Percentiles rank a stretch among this genome's conserved stretches.
These are phyloP conservation scores for Neogale vison DNA, from an alignment of 2,113 vertebrate genomes.

Conservation along the genomic window DNA sequence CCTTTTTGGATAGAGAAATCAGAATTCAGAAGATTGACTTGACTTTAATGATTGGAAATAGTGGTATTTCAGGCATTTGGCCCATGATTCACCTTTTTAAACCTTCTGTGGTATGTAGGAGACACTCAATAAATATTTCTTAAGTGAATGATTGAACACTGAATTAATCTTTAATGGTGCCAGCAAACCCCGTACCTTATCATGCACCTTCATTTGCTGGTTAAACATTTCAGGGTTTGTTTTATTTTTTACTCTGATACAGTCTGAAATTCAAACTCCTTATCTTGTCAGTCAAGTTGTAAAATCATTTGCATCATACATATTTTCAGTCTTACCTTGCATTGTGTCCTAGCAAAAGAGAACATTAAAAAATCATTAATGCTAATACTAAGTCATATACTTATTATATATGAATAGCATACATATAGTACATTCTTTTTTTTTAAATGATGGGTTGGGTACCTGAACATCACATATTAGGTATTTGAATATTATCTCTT, in stretches of 20 bases:
- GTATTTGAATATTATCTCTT: not conserved
- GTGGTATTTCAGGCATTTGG: conserved; percentile 31
- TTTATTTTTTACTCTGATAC: not conserved
- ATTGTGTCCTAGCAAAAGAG: not conserved
- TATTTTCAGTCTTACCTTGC: not conserved
- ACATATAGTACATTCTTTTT: not conserved
- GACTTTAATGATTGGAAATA: not conserved
- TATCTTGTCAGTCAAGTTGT: not conserved
- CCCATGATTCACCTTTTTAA: conserved; percentile 14
- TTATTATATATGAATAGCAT: not conserved
- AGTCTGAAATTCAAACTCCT: conserved; percentile 40
- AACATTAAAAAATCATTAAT: conserved; percentile 23
- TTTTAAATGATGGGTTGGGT: not conserved
- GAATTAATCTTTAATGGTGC: conserved; percentile 50
- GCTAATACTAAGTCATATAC: not conserved
- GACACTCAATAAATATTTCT: conserved; percentile 24
- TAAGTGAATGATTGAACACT: conserved; percentile 19
- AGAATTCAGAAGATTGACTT: not conserved
- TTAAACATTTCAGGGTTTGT: conserved; percentile 45
- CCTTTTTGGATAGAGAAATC: conserved; percentile 4
- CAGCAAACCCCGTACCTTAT: not conserved
- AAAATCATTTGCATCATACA: conserved; percentile 12
- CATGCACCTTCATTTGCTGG: not conserved
- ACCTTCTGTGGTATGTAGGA: conserved; percentile 25
- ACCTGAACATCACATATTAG: not conserved